phyloP scores from a whole-genome alignment of 2,113 vertebrate species.

The Tragelaphus buxtoni region DNA sequence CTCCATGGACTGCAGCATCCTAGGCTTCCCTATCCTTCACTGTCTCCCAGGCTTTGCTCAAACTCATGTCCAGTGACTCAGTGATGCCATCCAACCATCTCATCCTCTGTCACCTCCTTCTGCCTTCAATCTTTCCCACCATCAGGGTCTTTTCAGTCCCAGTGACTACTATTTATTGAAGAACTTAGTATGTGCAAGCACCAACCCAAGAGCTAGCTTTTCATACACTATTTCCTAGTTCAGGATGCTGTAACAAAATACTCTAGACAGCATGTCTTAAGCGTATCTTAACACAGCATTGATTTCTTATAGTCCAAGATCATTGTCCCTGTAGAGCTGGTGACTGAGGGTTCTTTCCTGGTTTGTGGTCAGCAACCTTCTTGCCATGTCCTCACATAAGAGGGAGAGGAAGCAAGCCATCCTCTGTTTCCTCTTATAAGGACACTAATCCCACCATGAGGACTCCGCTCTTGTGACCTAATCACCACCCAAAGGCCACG shows the following conservation, averaged over 20 bases:
- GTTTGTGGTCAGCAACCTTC: background rate
- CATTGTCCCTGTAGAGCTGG: background rate
- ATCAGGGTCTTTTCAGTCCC: background rate
- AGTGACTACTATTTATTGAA: background rate
- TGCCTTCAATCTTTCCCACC: background rate
- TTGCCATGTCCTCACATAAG: background rate
- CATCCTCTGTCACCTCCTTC: background rate
- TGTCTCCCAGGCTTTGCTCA: background rate
- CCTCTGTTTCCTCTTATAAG: background rate
- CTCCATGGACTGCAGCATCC: background rate
- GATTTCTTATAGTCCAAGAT: background rate
- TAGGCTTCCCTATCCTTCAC: background rate
- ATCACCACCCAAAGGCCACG: background rate
- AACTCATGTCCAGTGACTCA: background rate
- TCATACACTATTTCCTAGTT: background rate
- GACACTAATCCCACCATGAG: background rate
- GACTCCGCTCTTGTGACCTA: fast-evolving
- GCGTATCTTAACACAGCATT: background rate
- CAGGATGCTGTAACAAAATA: background rate
- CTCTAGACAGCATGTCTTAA: background rate
- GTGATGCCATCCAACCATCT: background rate
- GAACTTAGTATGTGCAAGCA: background rate
- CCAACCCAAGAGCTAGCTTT: background rate
- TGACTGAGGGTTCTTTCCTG: background rate
- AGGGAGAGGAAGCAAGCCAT: background rate